Conservation (phyloP, 64 coral and sea anemone species). For the Montipora cactus region DNA sequence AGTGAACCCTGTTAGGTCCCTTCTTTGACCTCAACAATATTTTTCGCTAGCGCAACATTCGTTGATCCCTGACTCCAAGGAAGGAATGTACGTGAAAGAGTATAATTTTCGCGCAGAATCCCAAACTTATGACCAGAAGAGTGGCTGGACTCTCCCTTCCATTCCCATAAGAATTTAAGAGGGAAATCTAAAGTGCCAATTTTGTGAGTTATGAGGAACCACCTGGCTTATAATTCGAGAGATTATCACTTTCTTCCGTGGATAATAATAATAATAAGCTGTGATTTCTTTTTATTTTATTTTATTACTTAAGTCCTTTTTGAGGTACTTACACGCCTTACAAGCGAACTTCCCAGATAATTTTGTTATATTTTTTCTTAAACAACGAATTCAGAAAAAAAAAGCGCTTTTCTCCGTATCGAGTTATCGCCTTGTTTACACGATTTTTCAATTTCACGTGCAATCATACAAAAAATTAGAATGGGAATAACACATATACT, state of each 20-base stretch:
- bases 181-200: constrained; percentile 9
- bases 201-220: neutral
- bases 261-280: neutral
- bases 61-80: neutral
- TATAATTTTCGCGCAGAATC: too few species aligned
- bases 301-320: neutral
- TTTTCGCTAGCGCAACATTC: neutral
- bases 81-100: too few species aligned
- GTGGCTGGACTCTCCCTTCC: too few species aligned
- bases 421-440: too few species aligned
- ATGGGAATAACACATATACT: neutral
- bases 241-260: constrained; percentile 11
- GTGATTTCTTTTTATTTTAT: neutral
- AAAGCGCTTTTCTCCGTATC: too few species aligned
- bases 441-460: neutral
- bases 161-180: neutral
- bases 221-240: constrained; percentile 16
- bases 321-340: neutral
- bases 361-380: neutral
- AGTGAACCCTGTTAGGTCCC: too few species aligned
- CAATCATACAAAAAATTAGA: neutral
- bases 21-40: too few species aligned
- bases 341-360: neutral
- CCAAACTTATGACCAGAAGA: neutral
- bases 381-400: too few species aligned